Evolutionary conservation across 2,797 vertebrate genomes (phyloP), one percentile per base, ranked within the genome.

Genomic region (Schizothorax lantsangensis): DNA sequence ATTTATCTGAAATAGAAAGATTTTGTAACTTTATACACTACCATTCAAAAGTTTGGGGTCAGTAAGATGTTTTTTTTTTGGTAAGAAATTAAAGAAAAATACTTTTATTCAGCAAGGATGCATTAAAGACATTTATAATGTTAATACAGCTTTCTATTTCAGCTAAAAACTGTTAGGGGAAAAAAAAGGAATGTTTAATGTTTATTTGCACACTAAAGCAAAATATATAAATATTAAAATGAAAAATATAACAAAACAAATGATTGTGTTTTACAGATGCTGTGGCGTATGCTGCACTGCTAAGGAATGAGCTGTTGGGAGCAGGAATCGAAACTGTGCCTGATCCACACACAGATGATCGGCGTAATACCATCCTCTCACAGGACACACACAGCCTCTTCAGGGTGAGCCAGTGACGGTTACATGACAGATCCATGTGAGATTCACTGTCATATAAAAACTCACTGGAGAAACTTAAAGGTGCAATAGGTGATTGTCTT

Each of bases 281-380:
- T 12, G 94, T 96, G 87, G 95, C 96, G 7, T 97, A 97, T 2
- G 95, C 95, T 5, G 96, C 96, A 38, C 92, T 97, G 77, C 83
- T 97, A 91, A 95, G 95, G 90, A 97, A 97, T 33, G 96, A 97
- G 91, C 78, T 97, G 23, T 92, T 97, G 79, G 96, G 96, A 33
- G 95, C 96, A 0, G 95, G 95, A 72, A 96, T 96, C 10, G 96
- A 96, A 90, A 91, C 93, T 0, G 95, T 95, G 83, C 93, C 93
- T 0, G 96, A 96, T 89, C 93, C 95, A 86, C 95, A 96, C 89
- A 91, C 92, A 0, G 96, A 96, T 2, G 96, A 96, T 83, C 92
- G 94, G 59, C 90, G 94, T 14, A 94, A 95, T 3, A 69, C 94
- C 10, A 88, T 94, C 90, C 92, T 93, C 74, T 90, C 94, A 75